phyloP scores from a whole-genome alignment of 2,797 vertebrate species.

The Leptoclinus maculatus region DNA sequence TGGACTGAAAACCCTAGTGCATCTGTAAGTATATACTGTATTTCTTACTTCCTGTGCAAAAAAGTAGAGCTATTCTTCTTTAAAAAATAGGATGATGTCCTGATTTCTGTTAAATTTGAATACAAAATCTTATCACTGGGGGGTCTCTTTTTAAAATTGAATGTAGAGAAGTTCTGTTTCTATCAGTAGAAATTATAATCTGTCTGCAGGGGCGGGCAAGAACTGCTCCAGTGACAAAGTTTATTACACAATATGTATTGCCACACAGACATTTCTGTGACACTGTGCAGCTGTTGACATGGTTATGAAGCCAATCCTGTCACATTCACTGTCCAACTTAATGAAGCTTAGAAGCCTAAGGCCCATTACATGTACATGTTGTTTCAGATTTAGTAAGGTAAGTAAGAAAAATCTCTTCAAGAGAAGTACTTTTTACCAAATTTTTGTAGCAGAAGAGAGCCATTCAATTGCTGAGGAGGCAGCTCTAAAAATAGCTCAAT shows the following conservation, averaged over 20 bases:
- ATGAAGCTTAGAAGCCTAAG: neutral
- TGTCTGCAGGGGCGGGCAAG: constrained; percentile 36
- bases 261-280: constrained; percentile 30
- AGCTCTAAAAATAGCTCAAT: constrained; percentile 67
- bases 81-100: neutral
- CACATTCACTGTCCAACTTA: neutral
- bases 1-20: constrained; percentile 95
- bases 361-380: neutral
- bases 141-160: neutral
- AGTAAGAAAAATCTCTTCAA: neutral
- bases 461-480: constrained; percentile 53
- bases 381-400: neutral
- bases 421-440: neutral
- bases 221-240: constrained; percentile 24
- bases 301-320: constrained; percentile 25
- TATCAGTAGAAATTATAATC: constrained; percentile 9
- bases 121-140: neutral
- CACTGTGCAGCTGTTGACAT: constrained; percentile 47
- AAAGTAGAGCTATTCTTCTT: neutral
- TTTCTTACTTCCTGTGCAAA: neutral
- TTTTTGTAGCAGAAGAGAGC: constrained; percentile 43
- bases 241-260: constrained; percentile 45
- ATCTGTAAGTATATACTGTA: constrained; percentile 90
- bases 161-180: neutral
- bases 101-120: neutral